These are phyloP conservation scores for Eristalis tenax DNA, from an alignment of 2,888 invertebrate genomes.

Conservation along the genomic window DNA sequence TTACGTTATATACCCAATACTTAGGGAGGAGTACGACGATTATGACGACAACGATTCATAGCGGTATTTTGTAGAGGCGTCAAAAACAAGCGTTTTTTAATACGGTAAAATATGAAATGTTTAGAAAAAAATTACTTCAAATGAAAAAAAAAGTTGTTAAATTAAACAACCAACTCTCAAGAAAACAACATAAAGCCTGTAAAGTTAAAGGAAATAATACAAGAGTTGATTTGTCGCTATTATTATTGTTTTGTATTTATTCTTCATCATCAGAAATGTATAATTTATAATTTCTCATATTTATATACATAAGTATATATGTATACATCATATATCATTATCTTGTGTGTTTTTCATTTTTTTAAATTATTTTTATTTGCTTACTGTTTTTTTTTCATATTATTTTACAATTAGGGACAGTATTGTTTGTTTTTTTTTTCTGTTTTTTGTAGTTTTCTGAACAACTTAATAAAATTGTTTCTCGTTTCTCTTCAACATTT, in stretches of 20 bases:
- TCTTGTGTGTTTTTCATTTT: constrained; percentile 33
- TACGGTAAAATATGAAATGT: no score
- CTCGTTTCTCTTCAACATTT: constrained; percentile 14
- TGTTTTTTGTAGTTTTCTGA: constrained; percentile 31
- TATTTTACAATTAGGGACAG: constrained; percentile 50
- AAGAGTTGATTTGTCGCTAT: constrained; percentile 54
- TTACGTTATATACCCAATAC: no score
- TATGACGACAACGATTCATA: no score
- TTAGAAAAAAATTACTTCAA: no score
- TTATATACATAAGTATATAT: constrained; percentile 23
- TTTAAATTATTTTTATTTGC: not conserved
- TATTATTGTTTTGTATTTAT: constrained; percentile 68
- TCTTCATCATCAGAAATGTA: constrained; percentile 66
- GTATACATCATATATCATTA: constrained; percentile 26
- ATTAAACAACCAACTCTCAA: no score
- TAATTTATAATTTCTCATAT: constrained; percentile 48
- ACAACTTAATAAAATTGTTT: constrained; percentile 61
- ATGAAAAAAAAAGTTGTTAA: no score
- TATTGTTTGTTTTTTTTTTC: constrained; percentile 17
- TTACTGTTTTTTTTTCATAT: constrained; percentile 23
- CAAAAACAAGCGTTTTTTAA: no score
- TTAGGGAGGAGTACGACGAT: no score
- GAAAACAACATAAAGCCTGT: no score
- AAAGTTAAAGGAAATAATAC: not conserved
- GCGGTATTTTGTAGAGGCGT: no score